phyloP scores from a whole-genome alignment of 2,797 vertebrate species.

The Euthynnus affinis region DNA sequence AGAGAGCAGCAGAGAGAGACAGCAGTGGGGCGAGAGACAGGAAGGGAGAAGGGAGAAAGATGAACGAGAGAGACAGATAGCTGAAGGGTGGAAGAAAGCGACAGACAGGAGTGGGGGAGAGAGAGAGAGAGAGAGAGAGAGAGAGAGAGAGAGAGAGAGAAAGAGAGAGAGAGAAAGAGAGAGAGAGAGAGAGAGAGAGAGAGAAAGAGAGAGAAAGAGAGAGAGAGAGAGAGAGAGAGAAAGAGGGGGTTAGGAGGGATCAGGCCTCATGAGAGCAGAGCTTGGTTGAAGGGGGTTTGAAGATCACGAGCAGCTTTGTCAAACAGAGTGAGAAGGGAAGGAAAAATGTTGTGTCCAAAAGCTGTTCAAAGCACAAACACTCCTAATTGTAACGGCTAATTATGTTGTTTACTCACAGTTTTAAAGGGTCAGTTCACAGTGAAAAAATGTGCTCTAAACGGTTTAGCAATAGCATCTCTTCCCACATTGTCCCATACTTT shows the following conservation, averaged over 20 bases:
- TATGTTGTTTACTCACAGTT: neutral
- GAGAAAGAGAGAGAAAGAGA: slow-evolving; percentile 17
- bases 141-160: slow-evolving; percentile 12
- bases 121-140: slow-evolving; percentile 27
- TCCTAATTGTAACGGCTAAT: neutral
- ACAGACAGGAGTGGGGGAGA: slow-evolving; percentile 26
- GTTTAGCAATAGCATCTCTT: neutral
- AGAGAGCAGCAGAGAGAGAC: slow-evolving; percentile 66
- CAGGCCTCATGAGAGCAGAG: slow-evolving; percentile 72
- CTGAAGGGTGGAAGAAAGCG: slow-evolving; percentile 51
- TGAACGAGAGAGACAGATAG: slow-evolving; percentile 53
- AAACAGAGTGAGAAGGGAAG: slow-evolving; percentile 62
- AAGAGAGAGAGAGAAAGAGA: slow-evolving; percentile 37
- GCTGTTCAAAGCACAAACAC: slow-evolving; percentile 29
- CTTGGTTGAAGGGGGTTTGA: slow-evolving; percentile 80
- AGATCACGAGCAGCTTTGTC: slow-evolving; percentile 83
- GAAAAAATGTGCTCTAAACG: too few relatives aligned
- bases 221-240: slow-evolving; percentile 16
- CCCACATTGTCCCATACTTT: neutral
- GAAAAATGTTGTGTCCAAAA: slow-evolving; percentile 58
- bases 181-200: slow-evolving; percentile 27
- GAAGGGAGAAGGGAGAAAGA: slow-evolving; percentile 24
- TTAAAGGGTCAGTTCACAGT: neutral
- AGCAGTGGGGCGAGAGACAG: slow-evolving; percentile 25
- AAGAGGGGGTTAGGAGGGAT: slow-evolving; percentile 67